Base-by-base conservation (phyloP, 1,140 invertebrate genomes). In the Uloborus diversus region DNA sequence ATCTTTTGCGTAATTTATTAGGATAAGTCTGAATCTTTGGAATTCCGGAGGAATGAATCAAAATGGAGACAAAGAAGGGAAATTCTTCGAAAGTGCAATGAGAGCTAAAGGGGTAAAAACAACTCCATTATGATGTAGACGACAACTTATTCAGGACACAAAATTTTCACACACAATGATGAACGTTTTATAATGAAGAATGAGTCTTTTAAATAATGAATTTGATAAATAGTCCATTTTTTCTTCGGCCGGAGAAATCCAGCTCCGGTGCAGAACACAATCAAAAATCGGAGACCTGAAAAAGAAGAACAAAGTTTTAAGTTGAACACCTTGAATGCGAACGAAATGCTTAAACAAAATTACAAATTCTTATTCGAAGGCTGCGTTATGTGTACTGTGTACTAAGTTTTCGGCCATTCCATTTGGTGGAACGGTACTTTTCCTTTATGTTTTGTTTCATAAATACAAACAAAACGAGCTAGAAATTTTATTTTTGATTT, bases 181-280 rank as follows among this genome's bases (percentile, higher is more conserved):
- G n/a, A n/a, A n/a, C n/a, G n/a, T n/a, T n/a, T n/a, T n/a, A 61
- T 73, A 33, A 73, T 42, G 23, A 61, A 53, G 62, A 25, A 76
- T 65, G 59, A 64, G 30, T 25, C 25, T 30, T 17, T 76, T 76
- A 76, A 76, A 76, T 76, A 76, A 65, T 64, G 61, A 61, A 27
- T 4, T 76, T 28, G 7, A 64, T 27, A 53, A 13, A 73, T 51
- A 76, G 71, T 76, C 61, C 61, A 28, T 65, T 3, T 64, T 7
- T 65, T 76, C 33, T 59, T 27, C 33, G 64, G 56, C 4, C 28
- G 56, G 56, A 61, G 56, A 73, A 33, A 47, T 27, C 57, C 69
- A 73, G 69, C 69, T 73, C 53, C 69, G 57, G 57, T 4, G 11
- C 42, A 53, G 37, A 42, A 42, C 37, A 17, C 7, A 17, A 42